A percentile compares a stretch with the other conserved stretches of the same genome.
Conservation (phyloP, 2,797 vertebrate genomes). For the Malacoraja senta region DNA sequence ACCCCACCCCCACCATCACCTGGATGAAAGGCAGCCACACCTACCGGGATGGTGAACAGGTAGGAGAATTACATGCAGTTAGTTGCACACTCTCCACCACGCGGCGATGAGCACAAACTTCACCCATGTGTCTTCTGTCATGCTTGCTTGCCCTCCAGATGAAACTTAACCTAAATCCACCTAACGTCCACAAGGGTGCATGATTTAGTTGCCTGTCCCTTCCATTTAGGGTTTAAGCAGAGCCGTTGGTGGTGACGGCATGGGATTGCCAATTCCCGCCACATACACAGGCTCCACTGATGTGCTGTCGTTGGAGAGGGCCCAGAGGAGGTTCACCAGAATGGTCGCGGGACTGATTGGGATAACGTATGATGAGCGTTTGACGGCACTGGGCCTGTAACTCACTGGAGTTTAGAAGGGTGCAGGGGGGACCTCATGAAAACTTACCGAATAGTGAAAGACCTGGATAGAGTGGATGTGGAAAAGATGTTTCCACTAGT, state of each 20-base stretch:
- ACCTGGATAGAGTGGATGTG: too few species aligned
- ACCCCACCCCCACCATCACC: slow-evolving; percentile 88
- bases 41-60: slow-evolving; percentile 92
- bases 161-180: background rate
- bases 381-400: too few species aligned
- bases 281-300: background rate
- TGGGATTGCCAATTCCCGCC: background rate
- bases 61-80: slow-evolving; percentile 49
- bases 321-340: too few species aligned
- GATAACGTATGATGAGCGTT: too few species aligned
- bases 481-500: too few species aligned
- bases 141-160: background rate
- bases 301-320: too few species aligned
- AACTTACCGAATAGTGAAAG: too few species aligned
- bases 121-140: background rate
- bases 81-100: background rate
- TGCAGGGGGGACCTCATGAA: too few species aligned
- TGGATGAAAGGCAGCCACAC: slow-evolving; percentile 78
- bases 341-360: too few species aligned
- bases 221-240: too few species aligned
- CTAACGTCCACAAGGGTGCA: background rate
- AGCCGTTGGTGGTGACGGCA: background rate
- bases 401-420: too few species aligned
- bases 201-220: background rate
- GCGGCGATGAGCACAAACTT: background rate